Conservation (phyloP, 2,113 vertebrate genomes). For the Pelmatolapia mariae region DNA sequence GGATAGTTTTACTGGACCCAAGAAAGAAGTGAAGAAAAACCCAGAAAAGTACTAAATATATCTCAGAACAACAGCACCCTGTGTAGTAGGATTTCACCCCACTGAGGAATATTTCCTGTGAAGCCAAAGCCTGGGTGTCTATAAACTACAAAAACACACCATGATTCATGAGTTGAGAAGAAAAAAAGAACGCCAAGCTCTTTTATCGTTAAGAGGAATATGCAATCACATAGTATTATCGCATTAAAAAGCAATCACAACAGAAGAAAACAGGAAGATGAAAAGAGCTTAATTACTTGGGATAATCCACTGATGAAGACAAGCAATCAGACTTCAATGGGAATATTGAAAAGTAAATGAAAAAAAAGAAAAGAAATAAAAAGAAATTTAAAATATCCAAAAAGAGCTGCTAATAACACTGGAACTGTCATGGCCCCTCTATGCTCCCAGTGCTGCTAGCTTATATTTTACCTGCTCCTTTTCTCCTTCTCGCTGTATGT, state of each 20-base stretch:
- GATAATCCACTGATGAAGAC: not conserved
- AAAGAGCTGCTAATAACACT: not conserved
- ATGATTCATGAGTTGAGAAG: not conserved
- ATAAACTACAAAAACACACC: not conserved
- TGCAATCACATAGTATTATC: not conserved
- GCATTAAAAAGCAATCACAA: not conserved
- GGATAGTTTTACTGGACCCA: not conserved
- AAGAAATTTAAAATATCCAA: not conserved
- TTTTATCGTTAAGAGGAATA: not conserved
- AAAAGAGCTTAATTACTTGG: not conserved
- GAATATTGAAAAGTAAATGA: not conserved
- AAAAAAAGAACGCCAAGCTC: not conserved
- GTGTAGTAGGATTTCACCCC: not conserved
- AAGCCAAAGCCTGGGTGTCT: not conserved
- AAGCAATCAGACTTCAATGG: not conserved
- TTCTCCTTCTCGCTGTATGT: not conserved
- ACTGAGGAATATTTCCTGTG: not conserved
- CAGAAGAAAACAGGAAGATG: not conserved
- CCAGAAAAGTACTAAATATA: not conserved
- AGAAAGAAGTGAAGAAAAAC: not conserved
- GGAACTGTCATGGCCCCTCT: not conserved
- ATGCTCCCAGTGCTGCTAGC: not conserved
- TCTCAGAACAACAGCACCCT: not conserved
- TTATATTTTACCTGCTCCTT: not conserved
- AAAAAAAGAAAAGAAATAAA: not conserved